Percentiles rank a stretch among this genome's conserved stretches.
Evolutionary conservation across 2,113 vertebrate species (phyloP).

Genomic region (Guaruba guarouba): DNA sequence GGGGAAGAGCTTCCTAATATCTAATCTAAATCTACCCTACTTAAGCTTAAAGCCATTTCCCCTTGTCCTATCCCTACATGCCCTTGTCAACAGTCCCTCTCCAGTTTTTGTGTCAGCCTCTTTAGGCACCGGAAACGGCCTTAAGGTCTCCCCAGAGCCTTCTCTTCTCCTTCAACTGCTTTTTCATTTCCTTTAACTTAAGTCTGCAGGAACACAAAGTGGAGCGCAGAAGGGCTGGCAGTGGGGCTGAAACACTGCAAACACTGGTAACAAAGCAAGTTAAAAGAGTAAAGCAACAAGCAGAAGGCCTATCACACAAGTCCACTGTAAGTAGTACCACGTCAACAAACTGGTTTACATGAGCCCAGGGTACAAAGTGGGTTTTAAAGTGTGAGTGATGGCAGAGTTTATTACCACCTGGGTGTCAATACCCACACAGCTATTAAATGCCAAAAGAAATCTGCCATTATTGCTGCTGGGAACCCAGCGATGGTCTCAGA

Average conservation of each 20-base stretch:
- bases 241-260: background rate
- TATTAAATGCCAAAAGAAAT: background rate
- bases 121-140: background rate
- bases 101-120: background rate
- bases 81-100: background rate
- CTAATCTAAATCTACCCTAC: background rate
- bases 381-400: background rate
- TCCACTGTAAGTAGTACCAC: accelerated
- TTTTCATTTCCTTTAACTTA: background rate
- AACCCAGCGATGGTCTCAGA: background rate
- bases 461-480: background rate
- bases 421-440: accelerated
- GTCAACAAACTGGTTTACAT: accelerated
- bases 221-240: accelerated
- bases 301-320: accelerated
- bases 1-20: background rate
- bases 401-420: background rate
- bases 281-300: background rate
- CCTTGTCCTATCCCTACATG: background rate
- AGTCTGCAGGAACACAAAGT: background rate
- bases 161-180: background rate
- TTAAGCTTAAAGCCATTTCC: background rate
- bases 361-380: background rate
- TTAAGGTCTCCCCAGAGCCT: background rate
- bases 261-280: background rate